These are phyloP conservation scores for Aphodius granarius DNA, from an alignment of 2,888 invertebrate genomes.

Conservation along the genomic window DNA sequence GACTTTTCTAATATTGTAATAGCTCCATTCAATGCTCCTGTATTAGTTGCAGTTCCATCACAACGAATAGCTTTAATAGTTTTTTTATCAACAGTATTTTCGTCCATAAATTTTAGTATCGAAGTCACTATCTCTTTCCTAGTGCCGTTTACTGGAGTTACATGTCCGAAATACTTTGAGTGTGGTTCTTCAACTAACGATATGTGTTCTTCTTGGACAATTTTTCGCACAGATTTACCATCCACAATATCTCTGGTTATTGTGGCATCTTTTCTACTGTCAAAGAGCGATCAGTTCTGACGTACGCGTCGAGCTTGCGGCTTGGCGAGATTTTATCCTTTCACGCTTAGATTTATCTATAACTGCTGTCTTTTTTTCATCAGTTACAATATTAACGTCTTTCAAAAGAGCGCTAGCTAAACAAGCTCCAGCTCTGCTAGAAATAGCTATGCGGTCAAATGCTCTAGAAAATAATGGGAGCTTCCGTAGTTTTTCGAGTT, in stretches of 20 bases:
- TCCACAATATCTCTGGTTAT: neutral
- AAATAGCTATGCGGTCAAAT: neutral
- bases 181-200: neutral
- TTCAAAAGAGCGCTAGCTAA: neutral
- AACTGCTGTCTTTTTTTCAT: neutral
- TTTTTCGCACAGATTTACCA: neutral
- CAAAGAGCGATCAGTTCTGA: neutral
- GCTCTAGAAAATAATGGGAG: neutral
- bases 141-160: neutral
- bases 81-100: neutral
- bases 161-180: constrained; percentile 1
- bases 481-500: no score
- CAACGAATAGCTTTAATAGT: constrained; percentile 9
- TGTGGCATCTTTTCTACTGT: constrained; percentile 2
- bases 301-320: neutral
- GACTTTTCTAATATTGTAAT: neutral
- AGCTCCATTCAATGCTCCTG: neutral
- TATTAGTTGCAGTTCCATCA: neutral
- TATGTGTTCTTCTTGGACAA: constrained; percentile 4
- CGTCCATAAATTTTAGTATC: neutral
- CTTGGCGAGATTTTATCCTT: neutral
- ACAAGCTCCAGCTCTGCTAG: constrained; percentile 6
- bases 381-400: constrained; percentile 1
- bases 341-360: neutral
- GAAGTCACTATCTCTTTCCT: neutral